Conservation (phyloP, 30 jellyfish, hydroid and myxozoan species). For the Phacellophora camtschatica region DNA sequence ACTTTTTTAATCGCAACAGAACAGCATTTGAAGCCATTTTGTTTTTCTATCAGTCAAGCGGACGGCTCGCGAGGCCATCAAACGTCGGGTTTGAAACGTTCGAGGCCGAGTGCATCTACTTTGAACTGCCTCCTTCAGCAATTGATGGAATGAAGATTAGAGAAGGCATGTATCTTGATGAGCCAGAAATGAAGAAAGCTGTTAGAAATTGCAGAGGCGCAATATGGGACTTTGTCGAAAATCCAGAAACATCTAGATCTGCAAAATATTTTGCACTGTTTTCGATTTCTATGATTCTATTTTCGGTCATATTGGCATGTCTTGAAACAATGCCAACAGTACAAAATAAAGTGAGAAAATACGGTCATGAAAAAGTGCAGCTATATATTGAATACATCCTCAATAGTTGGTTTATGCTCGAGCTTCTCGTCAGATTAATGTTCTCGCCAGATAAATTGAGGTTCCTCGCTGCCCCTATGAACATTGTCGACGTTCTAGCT, state of each 20-base stretch:
- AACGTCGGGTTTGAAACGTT: slow-evolving; percentile 74
- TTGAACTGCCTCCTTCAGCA: slow-evolving; percentile 68
- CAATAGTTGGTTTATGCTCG: slow-evolving; percentile 79
- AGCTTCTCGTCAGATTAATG: slow-evolving; percentile 37
- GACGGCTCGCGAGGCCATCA: slow-evolving; percentile 80
- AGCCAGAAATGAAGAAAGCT: not conserved
- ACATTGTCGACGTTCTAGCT: slow-evolving; percentile 70
- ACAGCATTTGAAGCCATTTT: slow-evolving; percentile 87
- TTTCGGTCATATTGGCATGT: slow-evolving; percentile 78
- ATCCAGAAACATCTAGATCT: slow-evolving; percentile 75
- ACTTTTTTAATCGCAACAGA: slow-evolving; percentile 80
- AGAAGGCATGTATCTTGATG: slow-evolving; percentile 56
- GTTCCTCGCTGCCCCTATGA: slow-evolving; percentile 62
- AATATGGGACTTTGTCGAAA: slow-evolving; percentile 80
- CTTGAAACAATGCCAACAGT: slow-evolving; percentile 77
- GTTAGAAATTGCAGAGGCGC: not conserved
- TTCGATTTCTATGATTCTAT: slow-evolving; percentile 56
- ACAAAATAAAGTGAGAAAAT: not conserved
- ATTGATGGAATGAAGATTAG: slow-evolving; percentile 60
- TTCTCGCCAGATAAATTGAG: slow-evolving; percentile 60
- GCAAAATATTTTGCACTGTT: slow-evolving; percentile 73
- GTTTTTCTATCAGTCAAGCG: slow-evolving; percentile 88
- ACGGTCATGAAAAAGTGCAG: not conserved
- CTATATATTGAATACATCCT: slow-evolving; percentile 7
- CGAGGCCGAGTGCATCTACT: slow-evolving; percentile 81